Percentiles rank a stretch among this genome's conserved stretches.
Conservation (phyloP, 2,113 vertebrate genomes). For the Picathartes gymnocephalus region DNA sequence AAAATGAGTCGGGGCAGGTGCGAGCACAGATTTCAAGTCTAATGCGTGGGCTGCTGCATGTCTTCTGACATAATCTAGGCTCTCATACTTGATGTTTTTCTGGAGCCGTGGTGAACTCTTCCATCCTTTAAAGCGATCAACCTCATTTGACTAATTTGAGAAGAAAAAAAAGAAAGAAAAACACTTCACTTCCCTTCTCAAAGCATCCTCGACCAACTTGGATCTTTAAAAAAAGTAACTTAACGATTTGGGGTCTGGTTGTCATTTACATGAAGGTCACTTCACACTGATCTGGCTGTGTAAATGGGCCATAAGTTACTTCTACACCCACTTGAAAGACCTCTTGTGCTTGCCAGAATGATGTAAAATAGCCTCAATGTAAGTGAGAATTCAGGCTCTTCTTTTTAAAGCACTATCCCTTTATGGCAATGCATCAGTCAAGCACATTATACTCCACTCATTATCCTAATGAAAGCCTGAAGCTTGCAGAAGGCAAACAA, state of each 20-base stretch:
- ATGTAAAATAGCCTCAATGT: conserved; percentile 46
- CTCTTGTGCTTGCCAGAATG: conserved; percentile 54
- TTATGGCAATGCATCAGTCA: conserved; percentile 22
- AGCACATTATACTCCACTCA: neutral
- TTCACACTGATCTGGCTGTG: conserved; percentile 67
- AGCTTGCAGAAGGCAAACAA: neutral
- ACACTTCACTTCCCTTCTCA: conserved; percentile 53
- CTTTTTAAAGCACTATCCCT: conserved; percentile 50
- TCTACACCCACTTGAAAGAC: conserved; percentile 61
- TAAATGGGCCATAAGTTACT: conserved; percentile 58
- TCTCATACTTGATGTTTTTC: conserved; percentile 73
- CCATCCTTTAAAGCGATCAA: conserved; percentile 69
- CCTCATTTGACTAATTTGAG: conserved; percentile 69
- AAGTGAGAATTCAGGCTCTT: conserved; percentile 50
- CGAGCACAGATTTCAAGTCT: conserved; percentile 73
- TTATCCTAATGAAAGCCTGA: conserved; percentile 19
- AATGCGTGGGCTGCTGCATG: conserved; percentile 74
- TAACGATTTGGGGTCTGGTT: conserved; percentile 23
- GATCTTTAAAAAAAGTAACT: conserved; percentile 52
- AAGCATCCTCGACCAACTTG: conserved; percentile 34
- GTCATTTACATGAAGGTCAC: conserved; percentile 60
- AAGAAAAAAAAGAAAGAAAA: conserved; percentile 43
- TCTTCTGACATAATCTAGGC: conserved; percentile 74
- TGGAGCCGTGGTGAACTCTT: conserved; percentile 69
- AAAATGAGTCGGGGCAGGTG: conserved; percentile 72